Conservation (phyloP, 2,888 invertebrate genomes). For the Apomyelois bistriatella region DNA sequence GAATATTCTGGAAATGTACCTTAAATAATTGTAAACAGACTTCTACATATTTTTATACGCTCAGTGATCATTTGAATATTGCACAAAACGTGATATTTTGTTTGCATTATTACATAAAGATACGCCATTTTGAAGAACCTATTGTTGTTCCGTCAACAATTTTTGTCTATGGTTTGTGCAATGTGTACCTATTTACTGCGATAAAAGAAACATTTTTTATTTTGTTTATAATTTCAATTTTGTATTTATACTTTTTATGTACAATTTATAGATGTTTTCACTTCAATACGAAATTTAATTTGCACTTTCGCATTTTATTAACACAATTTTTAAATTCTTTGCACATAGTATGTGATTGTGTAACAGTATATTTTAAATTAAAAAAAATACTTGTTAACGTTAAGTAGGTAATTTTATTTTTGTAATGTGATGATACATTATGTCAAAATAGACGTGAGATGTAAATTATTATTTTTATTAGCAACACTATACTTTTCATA, state of each 20-base stretch:
- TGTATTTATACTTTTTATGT: constrained; percentile 10
- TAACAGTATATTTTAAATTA: constrained; percentile 7
- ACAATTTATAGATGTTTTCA: constrained; percentile 14
- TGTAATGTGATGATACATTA: constrained; percentile 11
- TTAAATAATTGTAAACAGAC: neutral
- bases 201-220: neutral
- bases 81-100: constrained; percentile 13
- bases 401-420: constrained; percentile 33
- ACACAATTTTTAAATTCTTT: constrained; percentile 17
- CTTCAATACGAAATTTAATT: constrained; percentile 13
- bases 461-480: neutral
- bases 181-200: constrained; percentile 7
- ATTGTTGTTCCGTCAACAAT: neutral
- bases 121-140: neutral
- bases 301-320: constrained; percentile 15
- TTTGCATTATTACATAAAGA: neutral
- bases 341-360: constrained; percentile 20
- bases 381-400: constrained; percentile 17
- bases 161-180: constrained; percentile 7
- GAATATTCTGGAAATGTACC: too few species aligned
- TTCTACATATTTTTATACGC: neutral
- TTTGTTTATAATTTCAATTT: constrained; percentile 9
- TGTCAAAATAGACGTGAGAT: neutral
- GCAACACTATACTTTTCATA: neutral
- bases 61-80: constrained; percentile 7